Base-by-base conservation (phyloP, 2,113 vertebrate genomes). In the Colinus virginianus region DNA sequence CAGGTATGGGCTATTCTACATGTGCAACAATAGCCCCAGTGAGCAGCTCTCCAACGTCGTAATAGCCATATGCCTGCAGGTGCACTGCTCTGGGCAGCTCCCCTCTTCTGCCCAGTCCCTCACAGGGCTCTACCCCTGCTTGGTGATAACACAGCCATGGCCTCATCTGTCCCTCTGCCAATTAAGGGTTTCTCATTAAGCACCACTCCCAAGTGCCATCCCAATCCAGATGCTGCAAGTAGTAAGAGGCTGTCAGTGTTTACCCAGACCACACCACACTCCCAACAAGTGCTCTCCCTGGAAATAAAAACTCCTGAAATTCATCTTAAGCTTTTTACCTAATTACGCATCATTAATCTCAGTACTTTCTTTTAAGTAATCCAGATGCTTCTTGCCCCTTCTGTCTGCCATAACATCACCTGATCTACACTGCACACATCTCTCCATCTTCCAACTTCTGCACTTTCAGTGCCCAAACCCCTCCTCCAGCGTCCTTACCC, bases 361-460 rank as follows among this genome's bases (percentile, higher is more conserved):
- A 48, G 53, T 4, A 32, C 23, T 16, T 34, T 36, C 42, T 75
- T 78, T 58, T 45, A 26, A 62, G 40, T 63, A 53, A 87, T 55
- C 77, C 68, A 13, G 86, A 36, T 14, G 0, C 18, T 62, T 63
- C 81, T 77, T 58, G 55, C 77, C 56, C 87, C 74, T 94, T 66
- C 80, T 49, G 77, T 2, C 61, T 58, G 77, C 45, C 56, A 19
- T 22, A 58, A 34, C 0, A 19, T 13, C 25, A 51, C 78, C 28
- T 0, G 1, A 32, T 28, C 59, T 7, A 51, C 55, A 25, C 2
- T 28, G 0, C 58, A 62, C 36, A 5, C 38, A 28, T 22, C 78
- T 40, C 78, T 40, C 30, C 28, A 34, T 6, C 64, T 71, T 53
- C 49, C 66, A 53, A 21, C 64, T 59, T 14, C 4, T 2, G 1